Evolutionary conservation across 2,113 vertebrate species (phyloP), one percentile per base, ranked within the genome.

Genomic region (Hippocampus guttulatus): DNA sequence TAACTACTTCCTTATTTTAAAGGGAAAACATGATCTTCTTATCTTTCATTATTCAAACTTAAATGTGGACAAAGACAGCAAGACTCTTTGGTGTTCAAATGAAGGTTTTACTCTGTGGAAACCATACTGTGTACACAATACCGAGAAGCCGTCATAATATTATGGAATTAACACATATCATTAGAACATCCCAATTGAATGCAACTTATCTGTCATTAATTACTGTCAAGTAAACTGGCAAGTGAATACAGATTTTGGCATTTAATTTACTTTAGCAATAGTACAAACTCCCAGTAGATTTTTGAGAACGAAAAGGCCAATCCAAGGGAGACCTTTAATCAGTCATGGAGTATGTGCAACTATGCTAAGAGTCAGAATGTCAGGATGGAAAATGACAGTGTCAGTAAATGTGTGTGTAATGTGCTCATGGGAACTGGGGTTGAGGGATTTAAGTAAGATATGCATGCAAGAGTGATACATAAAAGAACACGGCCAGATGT

Each of bases 401-500:
- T 0, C 43, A 0, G 33, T 38, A 38, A 38, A 38, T 38, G 25
- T 40, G 40, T 66, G 40, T 0, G 0, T 38, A n/a, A 58, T 54
- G 47, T 41, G 55, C 49, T 73, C 78, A 74, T 76, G 84, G 79
- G 76, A 86, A 78, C 49, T 27, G 45, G 67, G 27, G 47, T 70
- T 6, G n/a, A 67, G 64, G 72, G 80, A 77, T 69, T 82, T 78
- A 49, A 72, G 63, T 51, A 76, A 75, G 71, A 64, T 78, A 72
- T 27, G 68, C 40, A 52, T 76, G 75, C 16, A 61, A 74, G 74
- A 73, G 55, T n/a, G 80, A 76, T 41, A 33, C 58, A 75, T 52
- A 78, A 74, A 77, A 74, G 23, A 70, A 77, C 58, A 57, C 49
- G 30, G 64, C 78, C 88, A 88, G 87, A 88, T 87, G 85, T 81